These are phyloP conservation scores for Toxotes lorentzi DNA, from an alignment of 2,797 vertebrate species.

Conservation along the genomic window DNA sequence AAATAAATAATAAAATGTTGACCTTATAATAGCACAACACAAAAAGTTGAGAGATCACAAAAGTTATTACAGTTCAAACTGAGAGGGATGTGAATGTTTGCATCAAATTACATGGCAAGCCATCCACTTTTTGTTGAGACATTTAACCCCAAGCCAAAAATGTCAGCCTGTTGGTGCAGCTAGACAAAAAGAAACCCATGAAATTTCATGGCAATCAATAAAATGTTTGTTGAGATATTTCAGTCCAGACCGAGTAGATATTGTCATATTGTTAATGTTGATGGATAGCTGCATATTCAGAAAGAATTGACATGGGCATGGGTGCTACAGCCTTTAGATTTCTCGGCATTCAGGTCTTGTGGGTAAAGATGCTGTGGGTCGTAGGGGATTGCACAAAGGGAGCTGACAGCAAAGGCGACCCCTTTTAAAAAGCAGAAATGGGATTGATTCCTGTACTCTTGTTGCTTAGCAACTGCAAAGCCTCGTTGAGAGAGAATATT, in stretches of 20 bases:
- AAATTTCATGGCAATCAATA: no score
- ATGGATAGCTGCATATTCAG: constrained; percentile 25
- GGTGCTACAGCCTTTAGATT: constrained; percentile 34
- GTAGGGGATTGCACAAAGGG: constrained; percentile 64
- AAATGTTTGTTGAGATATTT: no score
- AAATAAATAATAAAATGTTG: no score
- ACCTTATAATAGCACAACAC: no score
- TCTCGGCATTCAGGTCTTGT: constrained; percentile 45
- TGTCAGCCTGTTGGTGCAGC: no score
- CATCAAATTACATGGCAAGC: neutral
- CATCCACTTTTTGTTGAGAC: neutral
- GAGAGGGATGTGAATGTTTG: neutral
- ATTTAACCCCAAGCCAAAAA: no score
- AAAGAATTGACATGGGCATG: constrained; percentile 11
- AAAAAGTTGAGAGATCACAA: no score
- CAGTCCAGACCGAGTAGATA: neutral
- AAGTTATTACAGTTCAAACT: neutral
- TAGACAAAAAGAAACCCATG: no score
- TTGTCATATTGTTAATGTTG: neutral
- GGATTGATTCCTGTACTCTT: constrained; percentile 77
- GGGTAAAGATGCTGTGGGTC: constrained; percentile 53
- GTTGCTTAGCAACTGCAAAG: constrained; percentile 84
- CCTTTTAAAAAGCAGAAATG: constrained; percentile 76
- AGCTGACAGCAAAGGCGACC: constrained; percentile 77
- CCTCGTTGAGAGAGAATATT: constrained; percentile 78